A percentile compares a stretch with the other conserved stretches of the same genome.
These are phyloP conservation scores for Rafetus swinhoei DNA, from an alignment of 2,113 vertebrate genomes.

Conservation along the genomic window DNA sequence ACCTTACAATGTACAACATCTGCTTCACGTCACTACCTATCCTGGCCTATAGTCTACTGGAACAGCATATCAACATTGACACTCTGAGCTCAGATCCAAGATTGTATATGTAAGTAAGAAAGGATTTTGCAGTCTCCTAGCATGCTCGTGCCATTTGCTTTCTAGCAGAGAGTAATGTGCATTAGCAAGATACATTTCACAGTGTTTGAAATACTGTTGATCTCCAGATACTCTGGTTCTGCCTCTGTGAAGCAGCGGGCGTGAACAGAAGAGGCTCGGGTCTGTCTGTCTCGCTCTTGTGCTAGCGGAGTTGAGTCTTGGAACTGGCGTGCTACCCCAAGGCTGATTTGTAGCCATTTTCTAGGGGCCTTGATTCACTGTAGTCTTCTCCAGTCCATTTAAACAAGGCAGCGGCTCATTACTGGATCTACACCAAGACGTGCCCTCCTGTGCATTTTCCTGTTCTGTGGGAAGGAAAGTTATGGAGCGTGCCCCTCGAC, in stretches of 20 bases:
- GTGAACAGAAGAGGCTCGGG: fast-evolving
- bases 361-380: background rate
- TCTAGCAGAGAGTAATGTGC: fast-evolving
- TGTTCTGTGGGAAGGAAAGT: background rate
- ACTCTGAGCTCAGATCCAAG: conserved; percentile 82
- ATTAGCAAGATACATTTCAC: background rate
- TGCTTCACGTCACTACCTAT: conserved; percentile 99
- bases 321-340: background rate
- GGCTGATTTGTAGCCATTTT: background rate
- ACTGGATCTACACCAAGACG: background rate
- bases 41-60: conserved; percentile 95
- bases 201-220: background rate
- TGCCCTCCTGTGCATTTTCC: background rate
- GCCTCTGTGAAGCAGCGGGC: fast-evolving
- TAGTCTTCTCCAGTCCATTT: background rate
- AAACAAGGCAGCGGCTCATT: background rate
- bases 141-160: fast-evolving
- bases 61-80: conserved; percentile 94
- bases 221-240: fast-evolving
- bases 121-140: fast-evolving
- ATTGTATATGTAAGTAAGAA: conserved; percentile 81
- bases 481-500: background rate
- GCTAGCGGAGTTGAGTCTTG: background rate
- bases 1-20: conserved; percentile 99
- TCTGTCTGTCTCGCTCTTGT: background rate